Base-by-base conservation (phyloP, 2,888 invertebrate species). In the Aspidapion aeneum region DNA sequence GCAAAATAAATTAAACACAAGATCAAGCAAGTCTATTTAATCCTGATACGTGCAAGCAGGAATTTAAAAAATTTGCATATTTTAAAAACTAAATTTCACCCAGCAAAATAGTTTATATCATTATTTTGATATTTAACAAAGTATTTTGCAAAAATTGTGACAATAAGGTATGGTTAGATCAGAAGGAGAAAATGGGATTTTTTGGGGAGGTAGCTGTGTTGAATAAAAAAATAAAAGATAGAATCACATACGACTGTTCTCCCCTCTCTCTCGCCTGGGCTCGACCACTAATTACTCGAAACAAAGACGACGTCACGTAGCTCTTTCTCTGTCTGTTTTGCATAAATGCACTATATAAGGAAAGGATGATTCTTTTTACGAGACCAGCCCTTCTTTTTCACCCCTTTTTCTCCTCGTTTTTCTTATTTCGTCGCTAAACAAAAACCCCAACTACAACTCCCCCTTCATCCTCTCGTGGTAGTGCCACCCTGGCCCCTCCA, bases 241-340 rank as follows among this genome's bases (percentile, higher is more conserved):
- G 81, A 79, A 78, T 81, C 77, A 79, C 79, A 79, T 79, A 78
- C 77, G 77, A 21, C 74, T 74, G 70, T 70, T 67, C 73, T 74
- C 72, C 75, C 74, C 76, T 74, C 77, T 75, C 76, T 76, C 75
- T 75, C 73, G 68, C 71, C 74, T 73, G 70, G 75, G 35, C 35
- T 72, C 78, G 78, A 80, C 80, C 80, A 78, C 80, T 80, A 80
- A 80, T 80, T 80, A 80, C 79, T 75, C 74, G 70, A 72, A 77
- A 77, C 69, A 70, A 74, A 74, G 79, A 78, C 68, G 66, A 65
- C 58, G 64, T 58, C 35, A 58, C 68, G 55, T 51, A 60, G 57
- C 62, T 59, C 58, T 58, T 55, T 63, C 61, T 73, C 75, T 68
- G 75, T 76, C 76, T 75, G 76, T 77, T 79, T 79, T 79, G 79